A percentile compares a stretch with the other conserved stretches of the same genome.
phyloP scores from a whole-genome alignment of 2,888 invertebrate genomes.

The Tetragnatha montana region DNA sequence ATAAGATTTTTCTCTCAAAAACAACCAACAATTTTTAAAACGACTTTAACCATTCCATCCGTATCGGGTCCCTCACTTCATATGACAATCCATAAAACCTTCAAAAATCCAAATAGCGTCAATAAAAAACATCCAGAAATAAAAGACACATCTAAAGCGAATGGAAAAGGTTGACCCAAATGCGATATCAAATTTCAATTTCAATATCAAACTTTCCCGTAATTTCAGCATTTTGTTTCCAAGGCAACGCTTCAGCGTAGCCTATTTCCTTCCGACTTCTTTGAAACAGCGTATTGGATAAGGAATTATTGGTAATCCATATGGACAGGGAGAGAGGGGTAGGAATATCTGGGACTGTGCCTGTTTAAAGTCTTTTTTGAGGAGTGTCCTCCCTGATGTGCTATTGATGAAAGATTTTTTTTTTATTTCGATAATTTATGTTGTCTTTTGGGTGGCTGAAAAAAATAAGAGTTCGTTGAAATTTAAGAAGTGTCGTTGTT shows the following conservation, averaged over 20 bases:
- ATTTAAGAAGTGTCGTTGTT: too few species aligned
- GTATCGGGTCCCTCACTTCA: too few species aligned
- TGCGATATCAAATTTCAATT: slow-evolving; percentile 34
- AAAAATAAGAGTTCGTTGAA: background rate
- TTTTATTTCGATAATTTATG: background rate
- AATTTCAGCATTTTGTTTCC: slow-evolving; percentile 27
- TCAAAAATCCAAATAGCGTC: background rate
- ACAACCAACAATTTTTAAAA: too few species aligned
- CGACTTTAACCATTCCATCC: too few species aligned
- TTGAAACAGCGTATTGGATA: slow-evolving; percentile 34
- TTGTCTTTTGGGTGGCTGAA: background rate
- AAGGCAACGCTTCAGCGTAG: background rate
- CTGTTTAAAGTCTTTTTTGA: slow-evolving; percentile 37
- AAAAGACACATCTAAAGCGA: background rate
- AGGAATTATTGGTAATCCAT: slow-evolving; percentile 53
- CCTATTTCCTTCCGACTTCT: background rate
- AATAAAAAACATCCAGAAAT: background rate
- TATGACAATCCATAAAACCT: background rate
- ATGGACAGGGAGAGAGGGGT: background rate
- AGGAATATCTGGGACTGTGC: slow-evolving; percentile 6
- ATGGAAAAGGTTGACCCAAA: background rate
- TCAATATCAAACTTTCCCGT: slow-evolving; percentile 32
- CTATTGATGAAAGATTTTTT: background rate
- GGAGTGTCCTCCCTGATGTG: slow-evolving; percentile 2
- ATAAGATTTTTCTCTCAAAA: too few species aligned